Conservation (phyloP, 2,113 vertebrate species). For the Mustela lutreola region DNA sequence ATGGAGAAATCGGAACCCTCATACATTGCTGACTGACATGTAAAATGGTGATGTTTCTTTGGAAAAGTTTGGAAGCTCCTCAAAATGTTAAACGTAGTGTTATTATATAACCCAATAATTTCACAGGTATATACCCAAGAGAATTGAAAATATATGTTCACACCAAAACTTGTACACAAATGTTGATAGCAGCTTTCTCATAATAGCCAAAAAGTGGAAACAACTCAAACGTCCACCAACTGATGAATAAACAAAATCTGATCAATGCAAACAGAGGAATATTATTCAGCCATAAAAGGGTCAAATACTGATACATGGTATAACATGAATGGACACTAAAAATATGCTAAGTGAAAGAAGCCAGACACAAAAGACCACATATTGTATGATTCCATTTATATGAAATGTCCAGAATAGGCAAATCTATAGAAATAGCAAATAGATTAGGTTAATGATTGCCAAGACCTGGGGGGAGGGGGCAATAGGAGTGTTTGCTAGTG, state of each 20-base stretch:
- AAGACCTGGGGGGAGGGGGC: background rate
- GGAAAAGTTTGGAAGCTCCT: background rate
- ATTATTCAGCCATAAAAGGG: background rate
- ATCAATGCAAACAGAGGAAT: background rate
- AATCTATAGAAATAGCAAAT: background rate
- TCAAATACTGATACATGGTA: background rate
- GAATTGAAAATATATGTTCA: background rate
- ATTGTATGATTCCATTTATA: background rate
- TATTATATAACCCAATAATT: background rate
- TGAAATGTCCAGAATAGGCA: background rate
- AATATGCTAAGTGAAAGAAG: background rate
- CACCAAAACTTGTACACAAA: background rate
- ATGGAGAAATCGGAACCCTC: background rate
- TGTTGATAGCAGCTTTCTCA: background rate
- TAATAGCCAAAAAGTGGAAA: background rate
- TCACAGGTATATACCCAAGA: background rate
- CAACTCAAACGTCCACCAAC: background rate
- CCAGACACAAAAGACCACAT: background rate
- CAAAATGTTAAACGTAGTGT: background rate
- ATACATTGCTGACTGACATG: background rate
- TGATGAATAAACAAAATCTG: background rate
- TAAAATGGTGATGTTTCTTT: background rate
- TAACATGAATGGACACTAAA: background rate
- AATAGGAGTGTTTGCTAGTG: background rate
- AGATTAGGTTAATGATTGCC: background rate